Conservation (phyloP, 2,888 invertebrate species). For the Mesoligia furuncula region DNA sequence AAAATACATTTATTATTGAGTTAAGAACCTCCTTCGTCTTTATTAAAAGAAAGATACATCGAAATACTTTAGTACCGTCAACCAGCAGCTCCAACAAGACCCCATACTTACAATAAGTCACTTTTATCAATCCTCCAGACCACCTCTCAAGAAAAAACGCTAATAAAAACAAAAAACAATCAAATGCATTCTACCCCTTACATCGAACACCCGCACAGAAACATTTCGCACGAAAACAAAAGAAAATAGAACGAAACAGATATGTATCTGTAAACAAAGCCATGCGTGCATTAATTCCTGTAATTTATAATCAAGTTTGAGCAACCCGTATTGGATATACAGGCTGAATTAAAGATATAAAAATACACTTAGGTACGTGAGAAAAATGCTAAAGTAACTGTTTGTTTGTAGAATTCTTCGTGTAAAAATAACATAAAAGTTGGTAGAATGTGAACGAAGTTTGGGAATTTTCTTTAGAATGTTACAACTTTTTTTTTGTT, state of each 20-base stretch:
- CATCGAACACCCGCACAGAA: constrained; percentile 41
- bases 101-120: constrained; percentile 9
- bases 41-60: not conserved
- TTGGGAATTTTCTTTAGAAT: constrained; percentile 38
- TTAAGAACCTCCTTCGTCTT: too few relatives aligned
- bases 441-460: constrained; percentile 41
- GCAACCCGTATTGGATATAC: constrained; percentile 59
- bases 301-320: constrained; percentile 73
- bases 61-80: not conserved
- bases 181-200: constrained; percentile 33
- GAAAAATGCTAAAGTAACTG: constrained; percentile 53
- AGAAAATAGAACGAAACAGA: constrained; percentile 57
- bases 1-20: not conserved
- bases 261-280: constrained; percentile 69
- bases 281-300: constrained; percentile 73
- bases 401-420: constrained; percentile 52
- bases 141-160: constrained; percentile 7
- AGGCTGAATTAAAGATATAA: constrained; percentile 62
- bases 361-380: constrained; percentile 63
- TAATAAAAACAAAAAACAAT: constrained; percentile 21
- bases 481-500: constrained; percentile 3
- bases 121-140: constrained; percentile 25
- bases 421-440: constrained; percentile 38
- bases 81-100: constrained; percentile 1
- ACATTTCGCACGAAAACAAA: constrained; percentile 48